Base-by-base conservation (phyloP, 2,797 vertebrate genomes). In the Alosa sapidissima region DNA sequence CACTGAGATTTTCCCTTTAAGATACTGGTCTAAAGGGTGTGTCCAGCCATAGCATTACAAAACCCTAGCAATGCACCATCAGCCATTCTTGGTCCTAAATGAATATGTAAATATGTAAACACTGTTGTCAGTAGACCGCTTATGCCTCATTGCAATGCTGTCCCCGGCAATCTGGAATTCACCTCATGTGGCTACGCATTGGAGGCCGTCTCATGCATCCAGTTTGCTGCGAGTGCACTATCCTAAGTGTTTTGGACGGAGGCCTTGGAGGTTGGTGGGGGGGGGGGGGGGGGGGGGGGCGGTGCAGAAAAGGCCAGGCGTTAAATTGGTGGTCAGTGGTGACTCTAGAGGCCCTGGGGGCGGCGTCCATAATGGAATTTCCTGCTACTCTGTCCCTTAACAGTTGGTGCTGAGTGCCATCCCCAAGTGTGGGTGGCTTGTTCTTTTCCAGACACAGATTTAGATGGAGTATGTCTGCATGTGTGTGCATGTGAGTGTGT, bases 341-440 rank as follows among this genome's bases (percentile, higher is more conserved):
- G 65, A 16, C 65, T 72, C 65, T 33, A 93, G 92, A 92, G 89
- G 91, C 92, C 92, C 92, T 14, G 3, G 91, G 84, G 91, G 90
- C 88, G 89, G 49, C 8, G 19, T 84, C 86, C 84, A 85, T 93
- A 94, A 94, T 93, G 91, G 90, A 93, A 65, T 94, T 94, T 93
- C 87, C 90, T 91, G 82, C 88, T 92, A 91, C 89, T 91, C 78
- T 58, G 87, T 92, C 88, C 87, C 91, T 88, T 83, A 88, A 72
- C 91, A 89, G 81, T 81, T 82, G 84, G 90, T 89, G 83, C 82
- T 82, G n/a, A 82, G 83, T 82, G 87, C 78, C 82, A 87, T 78
- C 85, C 89, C 81, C 84, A 84, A 87, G 89, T 89, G 91, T 92
- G 89, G 90, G 91, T 90, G 84, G 88, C 83, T 14, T 41, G 68